Evolutionary conservation across 2,113 vertebrate genomes (phyloP).

Genomic region (Lutjanus erythropterus): DNA sequence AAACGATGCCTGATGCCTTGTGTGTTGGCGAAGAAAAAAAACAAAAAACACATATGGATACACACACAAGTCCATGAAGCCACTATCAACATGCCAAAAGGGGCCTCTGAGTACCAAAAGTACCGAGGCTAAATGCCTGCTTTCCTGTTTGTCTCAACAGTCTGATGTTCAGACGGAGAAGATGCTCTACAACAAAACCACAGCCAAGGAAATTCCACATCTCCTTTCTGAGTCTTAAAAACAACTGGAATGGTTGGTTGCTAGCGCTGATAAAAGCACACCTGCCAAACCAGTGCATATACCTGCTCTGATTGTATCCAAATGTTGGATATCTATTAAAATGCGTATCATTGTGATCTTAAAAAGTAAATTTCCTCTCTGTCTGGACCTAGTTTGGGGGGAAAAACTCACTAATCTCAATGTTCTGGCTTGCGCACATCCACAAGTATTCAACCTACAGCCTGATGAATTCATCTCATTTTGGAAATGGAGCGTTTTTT

Average conservation of each 20-base stretch:
- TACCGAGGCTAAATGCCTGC: constrained; percentile 47
- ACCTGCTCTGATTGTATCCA: constrained; percentile 29
- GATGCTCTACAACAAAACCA: constrained; percentile 58
- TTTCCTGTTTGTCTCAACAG: constrained; percentile 79
- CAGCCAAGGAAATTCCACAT: constrained; percentile 31
- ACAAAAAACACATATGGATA: constrained; percentile 12
- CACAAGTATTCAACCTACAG: constrained; percentile 50
- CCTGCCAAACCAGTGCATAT: constrained; percentile 8
- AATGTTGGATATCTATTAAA: constrained; percentile 26
- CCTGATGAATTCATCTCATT: constrained; percentile 72
- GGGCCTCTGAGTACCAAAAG: constrained; percentile 38
- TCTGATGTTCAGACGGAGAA: constrained; percentile 53
- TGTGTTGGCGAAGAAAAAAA: constrained; percentile 45
- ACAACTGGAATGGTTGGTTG: constrained; percentile 12
- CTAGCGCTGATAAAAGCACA: constrained; percentile 25
- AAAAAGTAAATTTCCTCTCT: not conserved
- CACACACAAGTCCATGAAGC: constrained; percentile 48
- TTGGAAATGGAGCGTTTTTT: constrained; percentile 67
- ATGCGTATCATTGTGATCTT: constrained; percentile 24
- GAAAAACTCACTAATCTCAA: constrained; percentile 45
- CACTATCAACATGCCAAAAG: constrained; percentile 54
- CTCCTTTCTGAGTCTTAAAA: constrained; percentile 24
- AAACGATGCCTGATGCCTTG: constrained; percentile 68
- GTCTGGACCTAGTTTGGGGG: constrained; percentile 42
- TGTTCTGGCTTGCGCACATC: constrained; percentile 27